phyloP scores from a whole-genome alignment of 2,113 vertebrate genomes.

The Eulacestoma nigropectus region DNA sequence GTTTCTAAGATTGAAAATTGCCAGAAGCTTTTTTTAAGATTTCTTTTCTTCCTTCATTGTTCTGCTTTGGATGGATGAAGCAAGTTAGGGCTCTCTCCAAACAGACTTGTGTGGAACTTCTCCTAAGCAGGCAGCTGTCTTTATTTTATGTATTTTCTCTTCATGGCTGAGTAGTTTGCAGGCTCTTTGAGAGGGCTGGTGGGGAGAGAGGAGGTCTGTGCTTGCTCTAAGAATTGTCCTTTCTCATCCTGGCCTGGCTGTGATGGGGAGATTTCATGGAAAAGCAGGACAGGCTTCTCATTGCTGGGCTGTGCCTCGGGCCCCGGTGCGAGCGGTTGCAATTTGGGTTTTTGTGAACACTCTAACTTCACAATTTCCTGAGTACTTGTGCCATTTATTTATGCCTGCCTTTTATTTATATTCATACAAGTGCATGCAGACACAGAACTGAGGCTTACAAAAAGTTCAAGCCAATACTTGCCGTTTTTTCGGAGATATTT shows the following conservation, averaged over 20 bases:
- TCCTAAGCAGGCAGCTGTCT: not conserved
- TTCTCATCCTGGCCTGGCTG: not conserved
- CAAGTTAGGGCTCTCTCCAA: not conserved
- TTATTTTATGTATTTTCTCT: not conserved
- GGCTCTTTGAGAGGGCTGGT: not conserved
- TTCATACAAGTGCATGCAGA: slow-evolving; percentile 20
- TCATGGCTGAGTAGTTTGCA: not conserved
- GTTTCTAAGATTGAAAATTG: not conserved
- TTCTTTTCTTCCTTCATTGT: fast-evolving
- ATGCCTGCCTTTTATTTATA: slow-evolving; percentile 27
- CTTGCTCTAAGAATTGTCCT: fast-evolving
- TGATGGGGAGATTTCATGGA: not conserved
- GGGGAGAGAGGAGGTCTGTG: not conserved
- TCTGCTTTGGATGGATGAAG: not conserved
- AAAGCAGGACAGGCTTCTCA: not conserved
- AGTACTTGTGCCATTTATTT: not conserved
- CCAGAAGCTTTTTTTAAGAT: not conserved
- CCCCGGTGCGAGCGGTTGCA: not conserved
- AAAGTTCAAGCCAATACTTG: slow-evolving; percentile 61
- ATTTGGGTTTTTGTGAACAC: not conserved
- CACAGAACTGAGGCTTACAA: slow-evolving; percentile 30
- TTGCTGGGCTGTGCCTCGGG: not conserved
- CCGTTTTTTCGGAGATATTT: slow-evolving; percentile 43
- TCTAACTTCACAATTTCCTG: slow-evolving; percentile 23
- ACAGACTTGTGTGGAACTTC: not conserved